Evolutionary conservation across 2,888 invertebrate genomes (phyloP).

Genomic region (Penaeus monodon): DNA sequence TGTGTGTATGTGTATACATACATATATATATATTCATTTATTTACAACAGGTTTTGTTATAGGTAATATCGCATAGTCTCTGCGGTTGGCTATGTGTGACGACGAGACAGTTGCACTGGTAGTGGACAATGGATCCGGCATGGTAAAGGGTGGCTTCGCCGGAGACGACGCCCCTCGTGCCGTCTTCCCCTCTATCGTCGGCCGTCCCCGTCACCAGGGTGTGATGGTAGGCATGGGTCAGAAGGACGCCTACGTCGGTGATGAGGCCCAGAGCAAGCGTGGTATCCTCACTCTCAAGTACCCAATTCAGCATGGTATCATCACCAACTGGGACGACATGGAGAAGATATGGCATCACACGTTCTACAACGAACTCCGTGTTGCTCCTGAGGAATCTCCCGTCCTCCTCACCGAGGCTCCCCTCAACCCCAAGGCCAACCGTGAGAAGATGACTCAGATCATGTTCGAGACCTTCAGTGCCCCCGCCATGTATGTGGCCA

Average conservation of each 20-base stretch:
- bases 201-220: constrained; percentile 84
- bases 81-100: constrained; percentile 65
- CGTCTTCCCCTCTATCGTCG: constrained; percentile 90
- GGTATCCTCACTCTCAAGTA: constrained; percentile 74
- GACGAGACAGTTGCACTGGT: constrained; percentile 52
- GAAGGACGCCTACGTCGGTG: constrained; percentile 96
- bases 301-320: constrained; percentile 74
- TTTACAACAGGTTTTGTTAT: neutral
- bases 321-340: constrained; percentile 98
- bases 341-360: constrained; percentile 99
- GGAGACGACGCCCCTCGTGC: constrained; percentile 90
- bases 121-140: constrained; percentile 87
- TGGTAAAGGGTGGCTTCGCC: constrained; percentile 94
- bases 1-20: neutral
- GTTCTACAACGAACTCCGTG: constrained; percentile 97
- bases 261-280: constrained; percentile 91
- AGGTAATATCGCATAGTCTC: constrained; percentile 14
- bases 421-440: constrained; percentile 91
- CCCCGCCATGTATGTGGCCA: constrained; percentile 72
- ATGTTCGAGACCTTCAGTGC: constrained; percentile 72
- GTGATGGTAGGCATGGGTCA: constrained; percentile 97
- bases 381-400: constrained; percentile 93
- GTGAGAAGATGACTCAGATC: constrained; percentile 88
- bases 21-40: neutral
- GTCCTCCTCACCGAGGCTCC: constrained; percentile 93